Evolutionary conservation across 2,113 vertebrate species (phyloP).

Genomic region (Syngnathus scovelli): DNA sequence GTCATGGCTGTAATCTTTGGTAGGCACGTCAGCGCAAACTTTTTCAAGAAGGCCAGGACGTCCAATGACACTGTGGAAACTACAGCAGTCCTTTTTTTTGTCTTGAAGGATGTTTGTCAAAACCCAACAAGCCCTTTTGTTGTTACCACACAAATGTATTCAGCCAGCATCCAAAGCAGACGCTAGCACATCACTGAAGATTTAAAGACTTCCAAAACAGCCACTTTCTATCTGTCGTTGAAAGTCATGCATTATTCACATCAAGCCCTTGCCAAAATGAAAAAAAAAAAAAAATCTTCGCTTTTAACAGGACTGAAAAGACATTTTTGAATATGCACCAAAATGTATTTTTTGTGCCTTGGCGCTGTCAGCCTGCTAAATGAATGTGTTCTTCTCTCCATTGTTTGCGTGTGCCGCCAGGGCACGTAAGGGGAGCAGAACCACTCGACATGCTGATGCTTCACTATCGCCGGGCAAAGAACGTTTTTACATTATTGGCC

Average conservation of each 20-base stretch:
- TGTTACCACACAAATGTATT: too few relatives aligned
- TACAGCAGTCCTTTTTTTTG: neutral
- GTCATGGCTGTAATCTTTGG: conserved; percentile 14
- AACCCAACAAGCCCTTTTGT: too few relatives aligned
- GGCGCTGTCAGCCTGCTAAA: neutral
- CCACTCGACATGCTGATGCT: neutral
- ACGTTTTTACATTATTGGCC: neutral
- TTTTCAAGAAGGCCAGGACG: conserved; percentile 9
- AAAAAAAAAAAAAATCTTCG: neutral
- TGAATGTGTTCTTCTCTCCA: neutral
- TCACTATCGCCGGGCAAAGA: neutral
- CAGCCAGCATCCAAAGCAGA: too few relatives aligned
- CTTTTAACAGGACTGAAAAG: neutral
- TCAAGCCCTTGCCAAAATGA: neutral
- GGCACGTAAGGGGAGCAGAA: neutral
- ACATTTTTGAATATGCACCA: neutral
- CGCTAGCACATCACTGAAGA: neutral
- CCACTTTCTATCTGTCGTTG: neutral
- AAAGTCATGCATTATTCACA: conserved; percentile 4
- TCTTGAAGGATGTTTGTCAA: neutral
- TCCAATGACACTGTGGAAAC: conserved; percentile 16
- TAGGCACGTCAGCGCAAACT: conserved; percentile 12
- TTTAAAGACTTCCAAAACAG: neutral
- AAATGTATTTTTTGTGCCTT: neutral
- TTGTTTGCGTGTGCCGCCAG: neutral